Evolutionary conservation across 2,797 vertebrate species (phyloP).

Genomic region (Mormyrus proboscirostris): DNA sequence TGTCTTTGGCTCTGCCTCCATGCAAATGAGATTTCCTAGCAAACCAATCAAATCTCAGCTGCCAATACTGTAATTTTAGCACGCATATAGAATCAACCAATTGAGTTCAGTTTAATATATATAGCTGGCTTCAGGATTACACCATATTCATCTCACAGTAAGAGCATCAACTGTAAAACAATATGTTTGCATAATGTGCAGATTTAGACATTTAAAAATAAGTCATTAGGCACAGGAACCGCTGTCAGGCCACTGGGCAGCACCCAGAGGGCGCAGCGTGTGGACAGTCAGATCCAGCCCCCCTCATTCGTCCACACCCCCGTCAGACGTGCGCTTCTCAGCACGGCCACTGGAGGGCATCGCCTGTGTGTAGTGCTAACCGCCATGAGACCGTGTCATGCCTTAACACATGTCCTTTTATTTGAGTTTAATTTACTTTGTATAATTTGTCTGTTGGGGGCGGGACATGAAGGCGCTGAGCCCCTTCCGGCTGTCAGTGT

Average conservation of each 20-base stretch:
- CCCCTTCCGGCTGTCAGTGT: slow-evolving; percentile 51
- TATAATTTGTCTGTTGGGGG: slow-evolving; percentile 31
- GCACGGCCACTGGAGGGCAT: neutral
- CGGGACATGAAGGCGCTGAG: neutral
- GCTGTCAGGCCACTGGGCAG: neutral
- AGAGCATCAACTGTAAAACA: neutral
- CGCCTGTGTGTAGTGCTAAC: slow-evolving; percentile 47
- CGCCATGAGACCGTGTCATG: slow-evolving; percentile 9
- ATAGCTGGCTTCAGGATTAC: neutral
- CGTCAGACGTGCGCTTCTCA: slow-evolving; percentile 27
- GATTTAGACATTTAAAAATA: neutral
- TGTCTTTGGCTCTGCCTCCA: neutral
- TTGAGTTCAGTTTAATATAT: neutral
- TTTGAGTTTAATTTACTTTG: slow-evolving; percentile 29
- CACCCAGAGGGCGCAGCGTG: neutral
- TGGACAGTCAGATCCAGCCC: slow-evolving; percentile 41
- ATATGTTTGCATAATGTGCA: neutral
- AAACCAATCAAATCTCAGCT: neutral
- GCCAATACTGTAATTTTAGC: neutral
- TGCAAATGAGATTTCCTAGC: neutral
- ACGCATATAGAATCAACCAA: neutral
- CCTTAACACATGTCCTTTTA: slow-evolving; percentile 22
- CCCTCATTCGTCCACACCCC: slow-evolving; percentile 34
- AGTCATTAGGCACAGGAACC: neutral
- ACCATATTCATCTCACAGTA: neutral